Percentiles rank a stretch among this genome's conserved stretches.
Conservation (phyloP, 2,888 invertebrate genomes). For the Achlya flavicornis region DNA sequence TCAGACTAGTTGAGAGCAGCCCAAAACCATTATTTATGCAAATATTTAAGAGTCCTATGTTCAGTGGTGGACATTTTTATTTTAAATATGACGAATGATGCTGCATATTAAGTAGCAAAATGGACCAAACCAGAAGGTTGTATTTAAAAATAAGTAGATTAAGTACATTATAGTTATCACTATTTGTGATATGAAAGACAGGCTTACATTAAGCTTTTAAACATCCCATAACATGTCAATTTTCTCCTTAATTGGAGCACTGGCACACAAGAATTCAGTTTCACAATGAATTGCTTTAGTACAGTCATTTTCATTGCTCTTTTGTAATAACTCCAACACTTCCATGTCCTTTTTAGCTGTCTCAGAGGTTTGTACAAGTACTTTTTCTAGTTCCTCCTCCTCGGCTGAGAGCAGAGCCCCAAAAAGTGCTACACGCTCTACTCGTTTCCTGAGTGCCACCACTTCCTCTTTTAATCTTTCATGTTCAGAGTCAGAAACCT, state of each 20-base stretch:
- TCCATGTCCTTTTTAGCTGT: slow-evolving; percentile 73
- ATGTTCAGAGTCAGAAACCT: slow-evolving; percentile 65
- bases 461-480: slow-evolving; percentile 67
- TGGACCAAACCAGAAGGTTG: too few species aligned
- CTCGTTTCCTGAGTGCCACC: slow-evolving; percentile 53
- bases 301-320: slow-evolving; percentile 48
- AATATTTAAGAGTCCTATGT: too few species aligned
- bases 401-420: slow-evolving; percentile 68
- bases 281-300: slow-evolving; percentile 56
- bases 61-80: too few species aligned
- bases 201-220: slow-evolving; percentile 11
- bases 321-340: slow-evolving; percentile 59
- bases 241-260: slow-evolving; percentile 56
- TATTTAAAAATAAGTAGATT: too few species aligned
- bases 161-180: too few species aligned
- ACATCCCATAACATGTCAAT: slow-evolving; percentile 29
- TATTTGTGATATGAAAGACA: too few species aligned
- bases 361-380: slow-evolving; percentile 66
- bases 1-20: too few species aligned
- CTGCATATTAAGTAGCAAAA: too few species aligned
- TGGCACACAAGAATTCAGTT: slow-evolving; percentile 63
- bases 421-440: slow-evolving; percentile 72
- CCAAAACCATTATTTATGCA: too few species aligned
- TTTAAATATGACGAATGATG: too few species aligned
- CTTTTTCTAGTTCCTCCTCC: slow-evolving; percentile 64